Percentiles rank a stretch among this genome's conserved stretches.
phyloP scores from a whole-genome alignment of 2,797 vertebrate genomes.

The Echeneis naucrates region DNA sequence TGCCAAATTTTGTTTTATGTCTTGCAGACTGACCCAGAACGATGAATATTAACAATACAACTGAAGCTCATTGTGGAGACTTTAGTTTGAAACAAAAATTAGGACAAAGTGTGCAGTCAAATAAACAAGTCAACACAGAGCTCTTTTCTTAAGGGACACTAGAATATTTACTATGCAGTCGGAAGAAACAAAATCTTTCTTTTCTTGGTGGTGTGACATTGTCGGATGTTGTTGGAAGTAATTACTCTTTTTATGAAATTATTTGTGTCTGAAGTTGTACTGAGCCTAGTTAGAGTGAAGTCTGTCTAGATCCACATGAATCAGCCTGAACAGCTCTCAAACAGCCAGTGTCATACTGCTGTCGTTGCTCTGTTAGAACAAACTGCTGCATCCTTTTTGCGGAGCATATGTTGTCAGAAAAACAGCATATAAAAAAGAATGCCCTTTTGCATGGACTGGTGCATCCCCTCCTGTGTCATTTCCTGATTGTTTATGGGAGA shows the following conservation, averaged over 20 bases:
- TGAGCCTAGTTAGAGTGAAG: neutral
- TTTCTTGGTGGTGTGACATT: conserved; percentile 20
- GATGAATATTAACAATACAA: neutral
- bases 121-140: neutral
- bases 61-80: neutral
- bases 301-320: conserved; percentile 45
- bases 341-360: neutral
- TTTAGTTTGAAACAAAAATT: neutral
- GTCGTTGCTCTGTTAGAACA: conserved; percentile 7
- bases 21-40: neutral
- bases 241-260: conserved; percentile 31
- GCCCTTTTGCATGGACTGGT: conserved; percentile 78
- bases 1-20: conserved; percentile 8
- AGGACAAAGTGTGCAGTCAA: neutral
- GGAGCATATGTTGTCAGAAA: conserved; percentile 61
- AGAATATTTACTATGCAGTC: conserved; percentile 20
- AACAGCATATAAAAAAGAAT: conserved; percentile 73
- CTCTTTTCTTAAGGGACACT: neutral
- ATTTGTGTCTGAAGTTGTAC: neutral
- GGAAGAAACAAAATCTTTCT: neutral
- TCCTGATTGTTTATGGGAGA: conserved; percentile 45
- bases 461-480: conserved; percentile 38
- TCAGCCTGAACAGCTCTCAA: conserved; percentile 8
- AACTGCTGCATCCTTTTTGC: conserved; percentile 54
- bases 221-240: conserved; percentile 23